Percentiles rank a stretch among this genome's conserved stretches.
These are phyloP conservation scores for Ophion ellenae DNA, from an alignment of 2,888 invertebrate species.

Conservation along the genomic window DNA sequence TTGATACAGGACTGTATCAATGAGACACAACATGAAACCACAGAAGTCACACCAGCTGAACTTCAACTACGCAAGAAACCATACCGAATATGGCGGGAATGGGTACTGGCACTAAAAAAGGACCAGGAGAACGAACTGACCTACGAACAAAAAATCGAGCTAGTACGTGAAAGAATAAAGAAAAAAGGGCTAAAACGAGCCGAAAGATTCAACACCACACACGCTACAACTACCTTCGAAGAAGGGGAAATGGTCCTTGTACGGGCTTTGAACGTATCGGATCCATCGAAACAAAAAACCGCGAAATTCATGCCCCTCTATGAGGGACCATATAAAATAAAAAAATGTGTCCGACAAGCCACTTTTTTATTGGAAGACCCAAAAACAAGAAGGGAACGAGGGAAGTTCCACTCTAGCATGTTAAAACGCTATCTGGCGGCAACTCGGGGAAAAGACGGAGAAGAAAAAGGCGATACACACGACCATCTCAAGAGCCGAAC, in stretches of 20 bases:
- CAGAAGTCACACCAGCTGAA: neutral
- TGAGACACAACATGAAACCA: neutral
- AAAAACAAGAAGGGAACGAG: neutral
- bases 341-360: neutral
- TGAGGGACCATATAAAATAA: constrained; percentile 1
- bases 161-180: constrained; percentile 6
- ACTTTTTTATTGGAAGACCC: constrained; percentile 30
- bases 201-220: neutral
- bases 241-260: neutral
- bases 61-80: neutral
- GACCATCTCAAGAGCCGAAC: neutral
- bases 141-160: neutral
- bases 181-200: constrained; percentile 5
- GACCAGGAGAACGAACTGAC: neutral
- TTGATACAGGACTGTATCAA: constrained; percentile 21
- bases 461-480: neutral
- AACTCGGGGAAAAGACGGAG: neutral
- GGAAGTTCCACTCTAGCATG: constrained; percentile 12
- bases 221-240: neutral
- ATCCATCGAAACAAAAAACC: neutral
- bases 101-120: neutral
- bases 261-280: neutral
- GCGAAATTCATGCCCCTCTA: constrained; percentile 14
- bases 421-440: neutral
- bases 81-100: constrained; percentile 21